Evolutionary conservation across 35 echinoderm and acorn worm species (phyloP).

Genomic region (Strongylocentrotus purpuratus): DNA sequence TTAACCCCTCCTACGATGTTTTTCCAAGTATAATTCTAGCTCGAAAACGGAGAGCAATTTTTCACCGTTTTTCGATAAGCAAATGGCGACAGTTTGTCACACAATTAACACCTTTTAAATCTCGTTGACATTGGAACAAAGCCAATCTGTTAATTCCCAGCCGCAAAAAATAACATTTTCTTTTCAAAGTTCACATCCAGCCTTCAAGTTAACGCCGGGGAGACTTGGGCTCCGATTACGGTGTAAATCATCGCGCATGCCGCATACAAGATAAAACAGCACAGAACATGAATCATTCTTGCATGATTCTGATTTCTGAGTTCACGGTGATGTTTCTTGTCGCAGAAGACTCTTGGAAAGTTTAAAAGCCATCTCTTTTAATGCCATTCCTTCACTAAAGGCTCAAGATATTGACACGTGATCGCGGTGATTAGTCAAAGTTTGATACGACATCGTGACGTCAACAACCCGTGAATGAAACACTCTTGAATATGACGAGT

Average conservation of each 20-base stretch:
- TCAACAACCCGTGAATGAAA: neutral
- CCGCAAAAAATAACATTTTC: neutral
- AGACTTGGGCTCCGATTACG: neutral
- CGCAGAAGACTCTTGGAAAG: neutral
- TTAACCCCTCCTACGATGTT: neutral
- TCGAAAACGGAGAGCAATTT: neutral
- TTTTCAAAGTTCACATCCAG: neutral
- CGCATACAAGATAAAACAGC: neutral
- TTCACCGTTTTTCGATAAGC: neutral
- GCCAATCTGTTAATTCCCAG: neutral
- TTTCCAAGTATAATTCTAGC: neutral
- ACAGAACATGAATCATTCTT: neutral
- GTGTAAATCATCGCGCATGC: neutral
- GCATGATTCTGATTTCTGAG: neutral
- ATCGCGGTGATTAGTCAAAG: neutral
- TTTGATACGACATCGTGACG: neutral
- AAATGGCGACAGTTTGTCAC: neutral
- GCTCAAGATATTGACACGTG: slow-evolving; percentile 8
- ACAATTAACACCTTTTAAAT: slow-evolving; percentile 5
- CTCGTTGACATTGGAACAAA: neutral
- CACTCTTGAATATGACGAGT: neutral
- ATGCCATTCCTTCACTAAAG: neutral
- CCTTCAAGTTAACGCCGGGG: neutral
- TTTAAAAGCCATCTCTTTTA: neutral
- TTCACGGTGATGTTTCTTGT: neutral